A percentile compares a stretch with the other conserved stretches of the same genome.
phyloP scores from a whole-genome alignment of 2,113 vertebrate genomes.

The Chinchilla lanigera region DNA sequence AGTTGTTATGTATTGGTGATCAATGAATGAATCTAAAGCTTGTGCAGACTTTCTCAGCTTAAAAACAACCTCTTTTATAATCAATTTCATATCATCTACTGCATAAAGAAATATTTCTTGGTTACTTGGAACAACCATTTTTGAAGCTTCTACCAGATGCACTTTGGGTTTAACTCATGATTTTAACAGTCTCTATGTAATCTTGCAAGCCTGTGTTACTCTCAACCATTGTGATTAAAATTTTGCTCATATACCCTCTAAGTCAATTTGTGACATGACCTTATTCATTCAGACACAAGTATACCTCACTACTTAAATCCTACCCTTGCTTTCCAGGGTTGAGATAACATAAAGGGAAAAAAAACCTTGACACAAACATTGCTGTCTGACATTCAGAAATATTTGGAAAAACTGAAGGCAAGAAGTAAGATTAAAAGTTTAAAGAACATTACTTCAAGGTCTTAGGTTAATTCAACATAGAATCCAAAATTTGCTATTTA shows the following conservation, averaged over 20 bases:
- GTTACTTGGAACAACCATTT: not conserved
- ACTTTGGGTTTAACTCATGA: not conserved
- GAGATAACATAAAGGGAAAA: not conserved
- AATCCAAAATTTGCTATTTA: not conserved
- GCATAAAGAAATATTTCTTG: not conserved
- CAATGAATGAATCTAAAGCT: not conserved
- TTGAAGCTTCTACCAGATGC: not conserved
- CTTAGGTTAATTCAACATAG: not conserved
- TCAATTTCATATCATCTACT: not conserved
- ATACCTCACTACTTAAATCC: not conserved
- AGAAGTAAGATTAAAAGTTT: not conserved
- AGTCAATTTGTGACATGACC: not conserved
- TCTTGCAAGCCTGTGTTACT: not conserved
- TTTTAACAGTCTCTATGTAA: conserved; percentile 2
- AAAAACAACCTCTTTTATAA: not conserved
- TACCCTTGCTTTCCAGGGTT: not conserved
- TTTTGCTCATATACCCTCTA: not conserved
- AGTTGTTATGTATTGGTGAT: not conserved
- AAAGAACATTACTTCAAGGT: not conserved
- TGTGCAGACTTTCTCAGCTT: not conserved
- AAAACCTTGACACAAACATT: not conserved
- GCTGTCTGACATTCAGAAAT: not conserved
- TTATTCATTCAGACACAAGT: not conserved
- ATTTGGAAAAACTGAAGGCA: not conserved
- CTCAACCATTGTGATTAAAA: not conserved